Evolutionary conservation across 1,140 invertebrate genomes (phyloP).

Genomic region (Thalassaphorura encarpata): DNA sequence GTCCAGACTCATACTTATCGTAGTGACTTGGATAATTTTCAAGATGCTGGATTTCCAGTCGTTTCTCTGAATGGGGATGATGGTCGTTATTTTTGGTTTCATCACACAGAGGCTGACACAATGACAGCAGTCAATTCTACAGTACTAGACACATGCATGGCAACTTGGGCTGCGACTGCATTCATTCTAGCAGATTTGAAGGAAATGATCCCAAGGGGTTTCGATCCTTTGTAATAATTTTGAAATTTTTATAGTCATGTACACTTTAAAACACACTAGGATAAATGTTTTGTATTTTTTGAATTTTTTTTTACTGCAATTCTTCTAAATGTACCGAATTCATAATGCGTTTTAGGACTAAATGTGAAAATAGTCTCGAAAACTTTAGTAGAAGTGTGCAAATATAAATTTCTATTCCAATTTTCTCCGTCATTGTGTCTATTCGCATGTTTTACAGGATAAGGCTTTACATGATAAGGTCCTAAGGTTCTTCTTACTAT

Average conservation of each 20-base stretch:
- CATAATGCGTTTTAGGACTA: too few species aligned
- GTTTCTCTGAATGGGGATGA: constrained; percentile 32
- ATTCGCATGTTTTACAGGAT: too few species aligned
- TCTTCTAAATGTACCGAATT: too few species aligned
- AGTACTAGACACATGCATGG: constrained; percentile 47
- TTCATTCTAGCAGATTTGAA: constrained; percentile 40
- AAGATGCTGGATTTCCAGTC: constrained; percentile 1
- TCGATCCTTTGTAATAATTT: background rate
- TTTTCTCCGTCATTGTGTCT: too few species aligned
- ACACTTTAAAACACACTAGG: too few species aligned
- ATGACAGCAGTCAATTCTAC: constrained; percentile 38
- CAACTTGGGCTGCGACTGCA: constrained; percentile 60
- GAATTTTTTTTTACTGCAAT: too few species aligned
- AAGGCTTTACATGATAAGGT: too few species aligned
- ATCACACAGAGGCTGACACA: constrained; percentile 35
- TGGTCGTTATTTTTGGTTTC: constrained; percentile 40
- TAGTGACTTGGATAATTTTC: constrained; percentile 15
- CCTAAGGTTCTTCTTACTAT: too few species aligned
- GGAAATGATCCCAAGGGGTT: constrained; percentile 2
- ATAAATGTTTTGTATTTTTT: too few species aligned
- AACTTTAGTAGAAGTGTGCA: too few species aligned
- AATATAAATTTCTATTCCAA: too few species aligned
- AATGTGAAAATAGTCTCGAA: too few species aligned
- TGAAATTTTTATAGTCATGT: background rate
- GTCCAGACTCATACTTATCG: background rate